Evolutionary conservation across 1,140 invertebrate genomes (phyloP), one percentile per base, ranked within the genome.

Genomic region (Micrasema longulum): DNA sequence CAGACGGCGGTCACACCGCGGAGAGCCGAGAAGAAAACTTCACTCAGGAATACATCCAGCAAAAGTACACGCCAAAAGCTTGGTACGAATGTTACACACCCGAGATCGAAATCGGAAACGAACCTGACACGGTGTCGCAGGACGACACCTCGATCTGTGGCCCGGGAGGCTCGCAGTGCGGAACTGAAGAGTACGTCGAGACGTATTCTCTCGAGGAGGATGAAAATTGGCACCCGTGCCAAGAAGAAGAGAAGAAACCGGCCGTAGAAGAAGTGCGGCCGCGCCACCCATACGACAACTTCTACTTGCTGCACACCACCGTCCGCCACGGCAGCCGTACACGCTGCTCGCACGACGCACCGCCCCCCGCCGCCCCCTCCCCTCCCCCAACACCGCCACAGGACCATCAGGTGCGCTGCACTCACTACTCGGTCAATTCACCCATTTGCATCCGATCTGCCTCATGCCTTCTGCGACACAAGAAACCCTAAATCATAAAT

Each of bases 251-350:
- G 11, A 12, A 64, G 43, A 45, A 6, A 10, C 23, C 35, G 10
- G 20, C 16, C 12, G 20, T 62, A 11, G 81, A 84, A 53, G 82
- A 83, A 73, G 77, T 83, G 45, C 78, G 73, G 66, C 82, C 82
- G 18, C 79, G 83, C 60, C 84, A 86, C 74, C 83, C 83, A 0
- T 85, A 86, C 52, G 84, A 86, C 77, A 82, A 81, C 20, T 86
- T 80, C 76, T 86, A 84, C 71, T 79, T 85, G 70, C 78, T 80
- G 63, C 84, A 86, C 72, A 78, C 73, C 73, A 75, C 77, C 47
- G 81, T 81, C 53, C 77, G 84, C 65, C 82, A 84, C 69, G 75
- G 76, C 14, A 77, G 80, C 41, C 84, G 84, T 75, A 77, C 84
- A 16, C 84, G 84, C 72, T 78, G 77, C 10, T 83, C 84, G 69